Evolutionary conservation across 2,797 vertebrate genomes (phyloP), one percentile per base, ranked within the genome.

Genomic region (Halcyon leucocephala): DNA sequence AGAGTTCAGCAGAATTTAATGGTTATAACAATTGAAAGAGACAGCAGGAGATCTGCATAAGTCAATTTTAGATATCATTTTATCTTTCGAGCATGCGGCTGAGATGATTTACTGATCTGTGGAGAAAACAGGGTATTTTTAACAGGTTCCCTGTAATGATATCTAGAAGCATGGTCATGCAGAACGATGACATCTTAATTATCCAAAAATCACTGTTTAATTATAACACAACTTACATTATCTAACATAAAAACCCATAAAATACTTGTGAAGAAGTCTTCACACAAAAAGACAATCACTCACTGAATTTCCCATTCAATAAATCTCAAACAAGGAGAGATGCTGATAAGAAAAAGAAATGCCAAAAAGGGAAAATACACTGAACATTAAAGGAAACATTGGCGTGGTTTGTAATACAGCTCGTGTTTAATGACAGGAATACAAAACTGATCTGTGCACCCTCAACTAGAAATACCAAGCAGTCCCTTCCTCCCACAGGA

Each of bases 41-140:
- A 87, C 16, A 79, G 79, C 35, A 62, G 41, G 48, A 96, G 80
- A 87, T 54, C 39, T 55, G 86, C 57, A 66, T 52, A 86, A 71
- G 95, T 93, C 84, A 84, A 86, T 82, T 97, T 82, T 19, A 89
- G 13, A 84, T 61, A 52, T 80, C 72, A 66, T 51, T 93, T 89
- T 52, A 80, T 66, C 85, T 96, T 79, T 70, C 41, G 52, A 92
- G 41, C 51, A 57, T 21, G 70, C 55, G 65, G 66, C 71, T 7
- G 57, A 88, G 35, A 29, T 10, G 35, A 93, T 52, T 86, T 91
- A 78, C 66, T 90, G 52, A 37, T 77, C 60, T 74, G 72, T 76
- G 33, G 25, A 29, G 54, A 92, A 90, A 35, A 6, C 14, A 57
- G 5, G 49, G 26, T 76, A 64, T 71, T 97, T 97, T 94, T 80